Evolutionary conservation across 2,113 vertebrate species (phyloP), one percentile per base, ranked within the genome.

Genomic region (Silurus meridionalis): DNA sequence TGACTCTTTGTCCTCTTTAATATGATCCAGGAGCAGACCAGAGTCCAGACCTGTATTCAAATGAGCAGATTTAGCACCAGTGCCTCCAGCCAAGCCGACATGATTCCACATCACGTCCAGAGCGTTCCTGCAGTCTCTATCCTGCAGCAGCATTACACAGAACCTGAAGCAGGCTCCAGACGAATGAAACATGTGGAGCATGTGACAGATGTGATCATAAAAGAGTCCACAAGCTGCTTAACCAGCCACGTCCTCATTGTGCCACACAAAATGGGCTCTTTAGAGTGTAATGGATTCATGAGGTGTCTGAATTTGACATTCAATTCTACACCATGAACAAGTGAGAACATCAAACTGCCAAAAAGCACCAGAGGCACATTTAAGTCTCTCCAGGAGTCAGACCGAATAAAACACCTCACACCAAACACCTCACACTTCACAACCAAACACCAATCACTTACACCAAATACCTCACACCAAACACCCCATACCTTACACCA

Each of bases 121-220:
- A 50, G 8, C 48, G 5, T 0, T 55, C 6, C 52, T 13, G 74
- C 2, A 77, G 72, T 13, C 10, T 52, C 11, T 5, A 52, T 75
- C 21, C 72, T 5, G 37, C 28, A 71, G 37, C 15, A 71, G 72
- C 8, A 9, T 21, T 5, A 50, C 17, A 11, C 9, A 77, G 72
- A 5, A 53, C 72, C 50, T 53, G 72, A 77, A 48, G 69, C 69
- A 72, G 69, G 50, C 23, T 25, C 11, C 6, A 23, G 46, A 74
- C 46, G 74, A 77, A 77, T 25, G 74, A 55, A 77, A 53, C 23
- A 55, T 15, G 52, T 55, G 74, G 25, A 55, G 74, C 23, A 55
- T 77, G 52, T 77, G 74, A 77, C 74, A 77, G 74, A 77, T 77
- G 74, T 55, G 74, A 77, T 53, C 74, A 77, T 77, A 77, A 77